Evolutionary conservation across 2,797 vertebrate genomes (phyloP), one percentile per base, ranked within the genome.

Genomic region (Emydoidea blandingii): DNA sequence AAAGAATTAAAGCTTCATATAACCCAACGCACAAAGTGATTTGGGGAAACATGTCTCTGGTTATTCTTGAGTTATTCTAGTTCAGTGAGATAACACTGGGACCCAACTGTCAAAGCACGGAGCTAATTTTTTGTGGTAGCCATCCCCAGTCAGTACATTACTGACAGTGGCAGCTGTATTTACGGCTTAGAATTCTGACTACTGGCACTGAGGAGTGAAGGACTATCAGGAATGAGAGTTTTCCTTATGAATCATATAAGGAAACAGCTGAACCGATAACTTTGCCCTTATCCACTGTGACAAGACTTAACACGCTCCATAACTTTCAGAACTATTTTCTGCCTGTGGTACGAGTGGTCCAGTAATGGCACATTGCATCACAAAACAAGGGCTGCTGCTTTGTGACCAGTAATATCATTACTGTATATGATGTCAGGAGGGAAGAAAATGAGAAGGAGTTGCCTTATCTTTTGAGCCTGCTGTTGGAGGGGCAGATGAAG

Each of bases 321-420:
- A 82, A 21, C 2, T 6, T 76, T 78, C 85, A 91, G 85, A 0
- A 4, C 56, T 85, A 62, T 56, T 96, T 93, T 84, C 90, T 87
- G 53, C 81, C 91, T 93, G 6, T 5, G 85, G 94, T 97, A 91
- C 83, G 95, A 93, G 80, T 78, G 81, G 91, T 93, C 79, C 82
- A 88, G 83, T 56, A 57, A 16, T 3, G 85, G 15, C 34, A 95
- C 0, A 0, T 37, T 83, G 91, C 62, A 53, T 81, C 93, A 65
- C 56, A 31, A 21, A 84, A 80, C 50, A 68, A 81, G 57, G 68
- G 86, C 62, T 88, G 16, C 49, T 85, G 44, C 79, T 93, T 91
- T 92, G 25, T 78, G 56, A 76, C 68, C 87, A n/a, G 41, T 86
- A 21, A 12, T 74, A 95, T 95, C 89, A 62, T 79, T 27, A n/a